Evolutionary conservation across 2,113 vertebrate species (phyloP).

Genomic region (Spea multiplicata): DNA sequence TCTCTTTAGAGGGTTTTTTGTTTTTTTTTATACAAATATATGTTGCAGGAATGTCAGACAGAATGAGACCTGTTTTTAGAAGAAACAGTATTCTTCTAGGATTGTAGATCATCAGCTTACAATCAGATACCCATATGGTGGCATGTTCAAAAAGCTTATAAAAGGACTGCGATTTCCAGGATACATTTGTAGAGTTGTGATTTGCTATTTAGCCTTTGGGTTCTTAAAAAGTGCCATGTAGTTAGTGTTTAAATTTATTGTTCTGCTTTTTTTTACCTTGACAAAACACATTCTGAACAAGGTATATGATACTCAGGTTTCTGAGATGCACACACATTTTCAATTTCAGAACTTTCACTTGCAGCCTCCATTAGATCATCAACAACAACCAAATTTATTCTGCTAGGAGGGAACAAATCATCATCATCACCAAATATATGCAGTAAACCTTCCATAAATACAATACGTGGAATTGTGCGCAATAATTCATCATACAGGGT

Average conservation of each 20-base stretch:
- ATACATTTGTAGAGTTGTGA: neutral
- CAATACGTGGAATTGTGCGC: neutral
- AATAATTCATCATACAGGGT: neutral
- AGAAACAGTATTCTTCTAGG: neutral
- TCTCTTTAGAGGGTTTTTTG: neutral
- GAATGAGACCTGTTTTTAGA: neutral
- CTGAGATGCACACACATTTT: neutral
- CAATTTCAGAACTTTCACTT: too few relatives aligned
- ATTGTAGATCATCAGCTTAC: neutral
- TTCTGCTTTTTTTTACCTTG: conserved; percentile 16
- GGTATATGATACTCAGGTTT: conserved; percentile 9
- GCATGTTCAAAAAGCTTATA: conserved; percentile 5
- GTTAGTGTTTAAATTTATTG: conserved; percentile 7
- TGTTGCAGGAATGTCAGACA: neutral
- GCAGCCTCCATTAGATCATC: neutral
- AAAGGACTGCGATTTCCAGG: neutral
- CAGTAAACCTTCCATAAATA: neutral
- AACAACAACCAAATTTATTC: conserved; percentile 3
- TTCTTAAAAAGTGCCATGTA: conserved; percentile 5
- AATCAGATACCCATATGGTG: neutral
- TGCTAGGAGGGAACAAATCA: neutral
- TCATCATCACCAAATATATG: neutral
- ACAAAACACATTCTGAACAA: conserved; percentile 6
- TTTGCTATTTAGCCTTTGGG: neutral
- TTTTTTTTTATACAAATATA: neutral